A percentile compares a stretch with the other conserved stretches of the same genome.
phyloP scores from a whole-genome alignment of 1,140 invertebrate genomes.

The Euwallacea fornicatus region DNA sequence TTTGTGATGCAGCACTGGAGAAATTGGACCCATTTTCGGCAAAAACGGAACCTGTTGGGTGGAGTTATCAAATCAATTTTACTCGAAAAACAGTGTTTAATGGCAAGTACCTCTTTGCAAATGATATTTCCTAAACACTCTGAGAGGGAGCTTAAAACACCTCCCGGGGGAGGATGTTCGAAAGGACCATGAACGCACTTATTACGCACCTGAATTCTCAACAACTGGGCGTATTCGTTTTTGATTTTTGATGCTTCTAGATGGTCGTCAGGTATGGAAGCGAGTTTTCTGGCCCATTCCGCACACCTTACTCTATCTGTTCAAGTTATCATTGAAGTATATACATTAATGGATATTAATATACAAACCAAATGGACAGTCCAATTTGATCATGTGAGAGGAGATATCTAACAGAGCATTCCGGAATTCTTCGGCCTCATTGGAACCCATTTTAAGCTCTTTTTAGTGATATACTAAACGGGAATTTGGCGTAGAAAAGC shows the following conservation, averaged over 20 bases:
- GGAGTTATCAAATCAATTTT: neutral
- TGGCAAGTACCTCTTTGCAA: constrained; percentile 41
- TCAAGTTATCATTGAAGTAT: constrained; percentile 1
- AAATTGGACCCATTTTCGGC: constrained; percentile 55
- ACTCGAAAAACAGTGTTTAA: neutral
- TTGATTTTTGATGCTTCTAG: constrained; percentile 54
- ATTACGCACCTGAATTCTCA: constrained; percentile 56
- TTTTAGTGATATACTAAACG: neutral
- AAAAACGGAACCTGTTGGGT: constrained; percentile 50
- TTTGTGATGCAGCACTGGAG: constrained; percentile 54
- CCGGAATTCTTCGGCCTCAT: constrained; percentile 50
- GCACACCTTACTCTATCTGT: constrained; percentile 57
- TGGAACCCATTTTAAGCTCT: constrained; percentile 44
- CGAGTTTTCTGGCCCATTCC: constrained; percentile 56
- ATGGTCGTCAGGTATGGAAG: constrained; percentile 51
- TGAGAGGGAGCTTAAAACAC: constrained; percentile 49
- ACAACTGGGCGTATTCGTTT: constrained; percentile 57
- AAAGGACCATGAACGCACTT: constrained; percentile 56
- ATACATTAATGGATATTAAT: neutral
- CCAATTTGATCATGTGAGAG: constrained; percentile 44
- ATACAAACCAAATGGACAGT: constrained; percentile 49
- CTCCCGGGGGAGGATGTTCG: constrained; percentile 51
- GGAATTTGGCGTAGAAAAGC: no score
- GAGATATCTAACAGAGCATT: constrained; percentile 50
- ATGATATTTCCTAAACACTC: constrained; percentile 54